Evolutionary conservation across 2,113 vertebrate species (phyloP).

Genomic region (Platichthys flesus): DNA sequence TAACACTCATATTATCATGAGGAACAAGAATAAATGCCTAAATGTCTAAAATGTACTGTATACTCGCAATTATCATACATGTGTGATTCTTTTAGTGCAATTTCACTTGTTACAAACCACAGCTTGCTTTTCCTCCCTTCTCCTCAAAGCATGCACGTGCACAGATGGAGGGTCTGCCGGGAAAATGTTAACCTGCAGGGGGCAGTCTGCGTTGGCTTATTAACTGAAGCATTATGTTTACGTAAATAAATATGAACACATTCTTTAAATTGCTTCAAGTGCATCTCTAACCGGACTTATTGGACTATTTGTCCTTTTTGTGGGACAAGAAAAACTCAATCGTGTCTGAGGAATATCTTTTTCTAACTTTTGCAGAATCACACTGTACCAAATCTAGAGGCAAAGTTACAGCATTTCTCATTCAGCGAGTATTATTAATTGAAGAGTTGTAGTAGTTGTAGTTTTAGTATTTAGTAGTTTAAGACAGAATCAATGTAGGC

Average conservation of each 20-base stretch:
- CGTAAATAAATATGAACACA: neutral
- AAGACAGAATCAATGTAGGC: too few relatives aligned
- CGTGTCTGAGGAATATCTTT: too few relatives aligned
- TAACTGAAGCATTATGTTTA: neutral
- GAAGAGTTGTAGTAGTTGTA: too few relatives aligned
- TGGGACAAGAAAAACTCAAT: too few relatives aligned
- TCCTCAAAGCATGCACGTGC: conserved; percentile 26
- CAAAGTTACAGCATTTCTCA: neutral
- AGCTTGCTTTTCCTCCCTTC: conserved; percentile 30
- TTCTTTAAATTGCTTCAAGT: neutral
- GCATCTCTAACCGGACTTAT: neutral
- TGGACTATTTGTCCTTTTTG: neutral
- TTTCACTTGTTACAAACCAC: conserved; percentile 65
- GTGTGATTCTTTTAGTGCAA: conserved; percentile 75
- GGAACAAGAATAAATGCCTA: conserved; percentile 72
- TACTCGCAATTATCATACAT: conserved; percentile 67
- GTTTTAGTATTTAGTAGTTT: too few relatives aligned
- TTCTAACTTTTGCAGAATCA: neutral
- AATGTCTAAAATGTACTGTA: conserved; percentile 60
- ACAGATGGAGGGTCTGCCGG: conserved; percentile 16
- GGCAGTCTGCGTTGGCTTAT: conserved; percentile 13
- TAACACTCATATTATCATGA: conserved; percentile 68
- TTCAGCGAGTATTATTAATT: neutral
- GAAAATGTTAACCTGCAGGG: conserved; percentile 32
- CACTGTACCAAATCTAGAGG: neutral